Conservation (phyloP, 2,797 vertebrate species). For the Rhinoraja longicauda region DNA sequence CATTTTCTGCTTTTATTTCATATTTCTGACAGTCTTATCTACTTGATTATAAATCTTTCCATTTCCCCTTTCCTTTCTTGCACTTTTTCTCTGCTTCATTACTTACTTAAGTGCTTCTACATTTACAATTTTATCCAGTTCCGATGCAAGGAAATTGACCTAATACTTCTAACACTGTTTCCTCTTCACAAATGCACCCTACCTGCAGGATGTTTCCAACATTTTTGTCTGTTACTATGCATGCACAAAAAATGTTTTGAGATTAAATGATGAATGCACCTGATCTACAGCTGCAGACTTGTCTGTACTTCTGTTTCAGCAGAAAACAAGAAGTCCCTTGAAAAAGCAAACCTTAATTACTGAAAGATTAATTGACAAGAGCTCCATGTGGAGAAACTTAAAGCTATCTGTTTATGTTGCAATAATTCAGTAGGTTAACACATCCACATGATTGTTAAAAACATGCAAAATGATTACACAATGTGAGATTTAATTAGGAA, state of each 20-base stretch:
- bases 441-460: not conserved
- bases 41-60: no score
- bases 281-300: not conserved
- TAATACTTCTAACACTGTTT: no score
- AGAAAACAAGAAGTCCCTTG: not conserved
- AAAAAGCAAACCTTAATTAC: not conserved
- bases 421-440: not conserved
- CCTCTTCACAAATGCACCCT: no score
- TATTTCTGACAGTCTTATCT: no score
- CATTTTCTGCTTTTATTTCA: no score
- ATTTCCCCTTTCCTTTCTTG: no score
- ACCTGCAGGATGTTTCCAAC: no score
- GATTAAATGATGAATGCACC: not conserved
- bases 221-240: not conserved
- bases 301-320: not conserved
- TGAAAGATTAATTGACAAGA: not conserved
- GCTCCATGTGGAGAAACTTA: not conserved
- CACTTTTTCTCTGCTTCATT: no score
- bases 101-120: no score
- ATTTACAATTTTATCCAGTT: no score
- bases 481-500: not conserved
- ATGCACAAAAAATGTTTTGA: not conserved
- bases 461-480: not conserved
- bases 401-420: not conserved
- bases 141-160: no score